Conservation (phyloP, 2,888 invertebrate species). For the Polietes domitor region DNA sequence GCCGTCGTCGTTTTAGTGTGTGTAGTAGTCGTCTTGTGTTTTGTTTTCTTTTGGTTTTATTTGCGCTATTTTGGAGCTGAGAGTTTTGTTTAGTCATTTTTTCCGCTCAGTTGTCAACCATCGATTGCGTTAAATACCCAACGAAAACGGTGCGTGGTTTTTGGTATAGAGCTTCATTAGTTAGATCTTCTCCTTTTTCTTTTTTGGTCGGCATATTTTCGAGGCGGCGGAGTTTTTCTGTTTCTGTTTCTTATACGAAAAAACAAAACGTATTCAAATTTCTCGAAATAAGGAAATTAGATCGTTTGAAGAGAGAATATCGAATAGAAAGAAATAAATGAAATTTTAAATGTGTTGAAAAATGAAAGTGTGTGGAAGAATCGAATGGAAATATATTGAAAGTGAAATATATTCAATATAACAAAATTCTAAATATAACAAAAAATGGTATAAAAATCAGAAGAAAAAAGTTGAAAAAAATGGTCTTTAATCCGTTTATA, state of each 20-base stretch:
- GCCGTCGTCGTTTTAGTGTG: neutral
- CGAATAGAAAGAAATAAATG: conserved; percentile 1
- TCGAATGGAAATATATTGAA: neutral
- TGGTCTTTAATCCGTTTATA: no score
- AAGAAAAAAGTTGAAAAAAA: no score
- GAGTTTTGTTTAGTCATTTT: conserved; percentile 17
- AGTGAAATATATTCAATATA: neutral
- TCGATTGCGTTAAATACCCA: conserved; percentile 57
- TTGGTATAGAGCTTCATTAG: neutral
- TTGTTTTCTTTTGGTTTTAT: conserved; percentile 23
- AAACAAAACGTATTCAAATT: neutral
- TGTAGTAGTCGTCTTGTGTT: neutral
- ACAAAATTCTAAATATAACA: no score
- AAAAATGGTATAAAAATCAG: no score
- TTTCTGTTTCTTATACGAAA: neutral
- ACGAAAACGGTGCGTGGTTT: conserved; percentile 41
- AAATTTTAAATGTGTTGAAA: neutral
- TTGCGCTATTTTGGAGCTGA: conserved; percentile 22
- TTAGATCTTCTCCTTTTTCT: neutral
- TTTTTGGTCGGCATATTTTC: neutral
- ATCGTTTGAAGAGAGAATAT: neutral
- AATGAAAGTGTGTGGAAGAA: neutral
- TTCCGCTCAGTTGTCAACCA: conserved; percentile 61
- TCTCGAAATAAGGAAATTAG: neutral
- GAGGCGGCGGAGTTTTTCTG: neutral